Evolutionary conservation across 2,113 vertebrate species (phyloP).

Genomic region (Elachura formosa): DNA sequence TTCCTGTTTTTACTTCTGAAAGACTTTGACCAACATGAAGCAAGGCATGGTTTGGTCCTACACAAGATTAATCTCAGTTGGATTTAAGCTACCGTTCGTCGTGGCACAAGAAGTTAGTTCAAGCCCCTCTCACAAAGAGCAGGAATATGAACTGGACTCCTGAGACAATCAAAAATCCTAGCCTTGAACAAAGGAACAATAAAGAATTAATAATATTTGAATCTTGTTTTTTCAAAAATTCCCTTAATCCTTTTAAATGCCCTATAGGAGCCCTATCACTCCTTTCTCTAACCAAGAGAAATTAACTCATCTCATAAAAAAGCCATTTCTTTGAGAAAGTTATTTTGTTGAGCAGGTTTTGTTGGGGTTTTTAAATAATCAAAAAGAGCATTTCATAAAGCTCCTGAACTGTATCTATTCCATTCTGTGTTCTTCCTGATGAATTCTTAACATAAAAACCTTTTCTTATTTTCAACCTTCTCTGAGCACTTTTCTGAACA

Average conservation of each 20-base stretch:
- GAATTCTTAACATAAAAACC: background rate
- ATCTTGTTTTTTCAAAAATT: background rate
- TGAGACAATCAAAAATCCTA: background rate
- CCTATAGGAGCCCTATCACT: background rate
- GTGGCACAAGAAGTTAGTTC: background rate
- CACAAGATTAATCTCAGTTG: background rate
- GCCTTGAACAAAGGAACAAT: background rate
- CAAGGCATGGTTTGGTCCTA: background rate
- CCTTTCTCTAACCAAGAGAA: background rate
- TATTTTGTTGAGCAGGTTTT: background rate
- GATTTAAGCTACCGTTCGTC: background rate
- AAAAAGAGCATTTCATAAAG: background rate
- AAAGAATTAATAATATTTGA: background rate
- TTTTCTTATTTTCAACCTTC: background rate
- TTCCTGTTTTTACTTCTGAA: background rate
- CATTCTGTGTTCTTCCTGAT: background rate
- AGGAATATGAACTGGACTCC: background rate
- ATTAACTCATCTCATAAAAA: background rate
- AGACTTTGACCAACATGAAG: background rate
- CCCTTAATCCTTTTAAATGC: background rate
- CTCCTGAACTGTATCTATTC: background rate
- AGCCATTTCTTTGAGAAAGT: background rate
- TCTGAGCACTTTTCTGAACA: too few relatives aligned
- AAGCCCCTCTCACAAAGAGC: background rate
- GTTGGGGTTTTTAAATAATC: background rate